phyloP scores from a whole-genome alignment of 2,888 invertebrate genomes.

The Sepiola atlantica region DNA sequence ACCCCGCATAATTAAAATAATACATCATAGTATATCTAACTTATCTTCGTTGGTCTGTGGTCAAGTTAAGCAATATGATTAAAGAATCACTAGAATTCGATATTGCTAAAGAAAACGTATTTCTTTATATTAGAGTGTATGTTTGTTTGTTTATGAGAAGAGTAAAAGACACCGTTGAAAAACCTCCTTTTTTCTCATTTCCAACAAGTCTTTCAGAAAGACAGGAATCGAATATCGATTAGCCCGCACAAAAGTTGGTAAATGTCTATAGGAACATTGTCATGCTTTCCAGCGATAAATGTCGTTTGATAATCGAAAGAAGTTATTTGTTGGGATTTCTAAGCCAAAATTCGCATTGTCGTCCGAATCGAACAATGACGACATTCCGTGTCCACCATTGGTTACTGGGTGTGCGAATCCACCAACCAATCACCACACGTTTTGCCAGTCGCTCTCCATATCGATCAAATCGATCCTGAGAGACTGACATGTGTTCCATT shows the following conservation, averaged over 20 bases:
- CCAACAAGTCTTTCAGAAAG: neutral
- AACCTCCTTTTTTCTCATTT: neutral
- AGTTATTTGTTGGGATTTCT: slow-evolving; percentile 5
- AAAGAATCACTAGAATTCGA: too few relatives aligned
- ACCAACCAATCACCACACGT: neutral
- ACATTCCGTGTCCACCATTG: neutral
- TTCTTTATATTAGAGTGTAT: too few relatives aligned
- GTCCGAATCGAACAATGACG: neutral
- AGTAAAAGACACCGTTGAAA: too few relatives aligned
- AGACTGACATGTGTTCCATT: slow-evolving; percentile 32
- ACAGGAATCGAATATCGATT: neutral
- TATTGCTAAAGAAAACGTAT: too few relatives aligned
- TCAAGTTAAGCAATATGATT: too few relatives aligned
- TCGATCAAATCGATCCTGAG: slow-evolving; percentile 23
- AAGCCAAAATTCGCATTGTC: slow-evolving; percentile 4
- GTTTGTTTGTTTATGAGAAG: too few relatives aligned
- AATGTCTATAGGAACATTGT: neutral
- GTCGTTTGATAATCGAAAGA: neutral
- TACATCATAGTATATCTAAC: too few relatives aligned
- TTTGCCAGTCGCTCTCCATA: neutral
- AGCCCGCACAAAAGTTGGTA: neutral
- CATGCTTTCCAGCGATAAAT: neutral
- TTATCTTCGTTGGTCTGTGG: too few relatives aligned
- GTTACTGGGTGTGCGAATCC: neutral
- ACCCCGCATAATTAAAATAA: too few relatives aligned